These are phyloP conservation scores for Pleuronectes platessa DNA, from an alignment of 2,113 vertebrate species.

Conservation along the genomic window DNA sequence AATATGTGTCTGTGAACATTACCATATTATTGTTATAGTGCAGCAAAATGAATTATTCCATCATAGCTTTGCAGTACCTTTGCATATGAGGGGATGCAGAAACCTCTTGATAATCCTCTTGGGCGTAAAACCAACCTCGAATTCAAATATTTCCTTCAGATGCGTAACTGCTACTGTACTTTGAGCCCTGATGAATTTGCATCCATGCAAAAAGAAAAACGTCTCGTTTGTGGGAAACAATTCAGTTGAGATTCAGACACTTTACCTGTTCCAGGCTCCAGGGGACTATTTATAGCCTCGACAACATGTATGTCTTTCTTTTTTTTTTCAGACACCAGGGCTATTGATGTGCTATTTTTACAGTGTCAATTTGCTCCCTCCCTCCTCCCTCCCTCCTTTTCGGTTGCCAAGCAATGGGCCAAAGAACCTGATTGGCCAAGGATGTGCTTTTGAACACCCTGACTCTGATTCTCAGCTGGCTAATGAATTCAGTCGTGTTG, in stretches of 20 bases:
- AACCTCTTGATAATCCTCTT: neutral
- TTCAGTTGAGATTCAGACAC: conserved; percentile 85
- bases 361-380: conserved; percentile 79
- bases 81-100: conserved; percentile 8
- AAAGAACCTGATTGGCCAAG: conserved; percentile 64
- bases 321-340: conserved; percentile 88
- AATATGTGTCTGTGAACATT: neutral
- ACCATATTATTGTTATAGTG: neutral
- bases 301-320: conserved; percentile 79
- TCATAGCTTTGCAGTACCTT: conserved; percentile 13
- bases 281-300: conserved; percentile 90
- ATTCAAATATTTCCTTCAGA: conserved; percentile 50
- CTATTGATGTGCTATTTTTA: conserved; percentile 86
- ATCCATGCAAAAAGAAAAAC: conserved; percentile 72
- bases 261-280: conserved; percentile 77
- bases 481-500: conserved; percentile 57
- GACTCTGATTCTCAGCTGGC: conserved; percentile 55
- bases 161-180: conserved; percentile 1
- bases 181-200: conserved; percentile 39
- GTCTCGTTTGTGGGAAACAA: conserved; percentile 69
- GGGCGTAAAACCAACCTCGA: conserved; percentile 11
- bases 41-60: conserved; percentile 22
- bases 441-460: conserved; percentile 68
- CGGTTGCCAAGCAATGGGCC: conserved; percentile 75
- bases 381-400: conserved; percentile 66